Conservation (phyloP, 2,888 invertebrate species). For the Drosophila differens region DNA sequence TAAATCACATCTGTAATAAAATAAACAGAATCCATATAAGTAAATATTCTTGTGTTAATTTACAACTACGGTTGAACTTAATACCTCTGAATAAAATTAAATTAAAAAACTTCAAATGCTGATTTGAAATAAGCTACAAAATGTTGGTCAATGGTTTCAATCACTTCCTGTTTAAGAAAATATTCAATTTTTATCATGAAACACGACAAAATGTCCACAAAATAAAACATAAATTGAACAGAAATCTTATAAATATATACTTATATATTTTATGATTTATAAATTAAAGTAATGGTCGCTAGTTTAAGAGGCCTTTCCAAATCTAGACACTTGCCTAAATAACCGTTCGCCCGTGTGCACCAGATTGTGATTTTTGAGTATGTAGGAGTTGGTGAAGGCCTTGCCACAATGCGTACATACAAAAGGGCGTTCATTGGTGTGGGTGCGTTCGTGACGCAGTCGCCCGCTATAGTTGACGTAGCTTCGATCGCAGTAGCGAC, state of each 20-base stretch:
- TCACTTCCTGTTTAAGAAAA: not conserved
- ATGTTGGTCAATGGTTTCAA: not conserved
- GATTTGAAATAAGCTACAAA: not conserved
- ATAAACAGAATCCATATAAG: not conserved
- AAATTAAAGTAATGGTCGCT: not conserved
- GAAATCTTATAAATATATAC: not conserved
- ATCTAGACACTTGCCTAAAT: conserved; percentile 60
- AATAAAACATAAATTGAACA: not conserved
- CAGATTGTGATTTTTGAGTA: conserved; percentile 81
- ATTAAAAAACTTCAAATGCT: not conserved
- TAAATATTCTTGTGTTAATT: not conserved
- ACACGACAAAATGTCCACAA: not conserved
- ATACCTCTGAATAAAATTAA: not conserved
- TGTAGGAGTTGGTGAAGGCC: conserved; percentile 79
- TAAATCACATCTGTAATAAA: conserved; percentile 71
- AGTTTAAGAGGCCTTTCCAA: not conserved
- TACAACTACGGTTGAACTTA: not conserved
- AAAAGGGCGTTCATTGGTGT: conserved; percentile 81
- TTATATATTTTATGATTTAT: not conserved
- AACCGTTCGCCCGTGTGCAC: conserved; percentile 81
- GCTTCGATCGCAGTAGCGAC: conserved; percentile 74
- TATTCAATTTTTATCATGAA: not conserved
- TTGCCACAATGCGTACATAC: conserved; percentile 76
- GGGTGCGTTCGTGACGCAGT: conserved; percentile 78
- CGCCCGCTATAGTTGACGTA: conserved; percentile 81